These are phyloP conservation scores for Pimephales promelas DNA, from an alignment of 2,113 vertebrate species.

Conservation along the genomic window DNA sequence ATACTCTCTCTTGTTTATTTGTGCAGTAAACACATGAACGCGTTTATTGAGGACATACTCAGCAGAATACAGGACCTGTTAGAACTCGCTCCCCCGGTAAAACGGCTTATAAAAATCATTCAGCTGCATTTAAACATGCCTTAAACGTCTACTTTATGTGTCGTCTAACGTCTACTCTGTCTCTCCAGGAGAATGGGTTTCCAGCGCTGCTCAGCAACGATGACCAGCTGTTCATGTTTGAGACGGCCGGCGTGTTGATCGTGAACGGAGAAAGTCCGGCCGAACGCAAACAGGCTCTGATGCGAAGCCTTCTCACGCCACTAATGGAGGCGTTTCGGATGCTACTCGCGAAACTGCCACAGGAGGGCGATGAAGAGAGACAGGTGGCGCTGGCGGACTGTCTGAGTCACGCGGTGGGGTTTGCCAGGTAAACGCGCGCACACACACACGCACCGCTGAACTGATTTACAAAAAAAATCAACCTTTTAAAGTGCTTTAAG, in stretches of 20 bases:
- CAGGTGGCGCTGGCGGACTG: conserved; percentile 89
- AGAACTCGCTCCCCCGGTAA: conserved; percentile 88
- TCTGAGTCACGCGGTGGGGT: conserved; percentile 94
- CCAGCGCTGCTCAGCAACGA: conserved; percentile 90
- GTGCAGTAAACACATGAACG: conserved; percentile 91
- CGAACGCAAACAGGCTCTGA: conserved; percentile 90
- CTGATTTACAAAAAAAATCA: background rate
- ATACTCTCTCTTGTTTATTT: conserved; percentile 37
- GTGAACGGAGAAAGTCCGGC: conserved; percentile 90
- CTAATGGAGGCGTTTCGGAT: conserved; percentile 92
- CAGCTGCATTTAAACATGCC: background rate
- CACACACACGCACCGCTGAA: background rate
- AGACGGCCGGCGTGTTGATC: conserved; percentile 93
- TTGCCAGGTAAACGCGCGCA: conserved; percentile 83
- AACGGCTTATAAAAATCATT: conserved; percentile 23
- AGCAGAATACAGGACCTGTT: conserved; percentile 95
- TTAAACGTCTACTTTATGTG: background rate
- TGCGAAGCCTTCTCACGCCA: conserved; percentile 91
- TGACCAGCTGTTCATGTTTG: conserved; percentile 97
- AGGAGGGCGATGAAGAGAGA: conserved; percentile 87
- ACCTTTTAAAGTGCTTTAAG: background rate
- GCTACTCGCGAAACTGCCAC: conserved; percentile 86
- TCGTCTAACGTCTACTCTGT: background rate
- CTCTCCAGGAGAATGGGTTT: conserved; percentile 90
- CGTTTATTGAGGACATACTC: conserved; percentile 94